Evolutionary conservation across 1,140 invertebrate species (phyloP), one percentile per base, ranked within the genome.

Genomic region (Drosophila ogumai): DNA sequence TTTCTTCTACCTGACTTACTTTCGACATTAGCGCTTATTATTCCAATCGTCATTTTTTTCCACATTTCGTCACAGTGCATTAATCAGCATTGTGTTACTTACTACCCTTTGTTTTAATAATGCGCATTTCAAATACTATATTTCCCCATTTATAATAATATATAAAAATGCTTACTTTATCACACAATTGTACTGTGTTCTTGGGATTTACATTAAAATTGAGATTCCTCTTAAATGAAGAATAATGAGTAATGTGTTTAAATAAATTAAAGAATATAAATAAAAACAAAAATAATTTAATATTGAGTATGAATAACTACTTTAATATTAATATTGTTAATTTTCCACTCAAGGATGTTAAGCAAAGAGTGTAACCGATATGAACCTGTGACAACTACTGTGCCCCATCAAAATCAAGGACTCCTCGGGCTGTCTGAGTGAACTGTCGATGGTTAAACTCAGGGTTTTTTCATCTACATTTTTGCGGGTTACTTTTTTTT

Each of bases 61-160:
- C 34, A 15, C 43, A 80, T 84, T 84, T 88, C 73, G 72, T 84
- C 54, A 81, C 85, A 90, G 68, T 68, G 58, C 49, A 90, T 88
- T 80, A 88, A 88, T 87, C 76, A 82, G 68, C 72, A 65, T 67
- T 80, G 57, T 32, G 43, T 72, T 64, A 41, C 44, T 28, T 52
- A 32, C 13, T 36, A 22, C 50, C 67, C 44, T 44, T 68, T 68
- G 47, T 52, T 46, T 52, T 40, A 31, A 22, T 59, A 61, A 54
- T 49, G 56, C 34, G 43, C 32, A 47, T 61, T 71, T 64, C 12
- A 61, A 67, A 72, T 34, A 40, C 31, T 25, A 66, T 56, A 78
- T 38, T 67, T 57, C 28, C 8, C 25, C 34, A 34, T 44, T 15
- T 6, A 59, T 55, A 41, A 41, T 32, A 34, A 40, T 19, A n/a